These are phyloP conservation scores for Nasonia longicornis DNA, from an alignment of 1,140 invertebrate genomes.

Conservation along the genomic window DNA sequence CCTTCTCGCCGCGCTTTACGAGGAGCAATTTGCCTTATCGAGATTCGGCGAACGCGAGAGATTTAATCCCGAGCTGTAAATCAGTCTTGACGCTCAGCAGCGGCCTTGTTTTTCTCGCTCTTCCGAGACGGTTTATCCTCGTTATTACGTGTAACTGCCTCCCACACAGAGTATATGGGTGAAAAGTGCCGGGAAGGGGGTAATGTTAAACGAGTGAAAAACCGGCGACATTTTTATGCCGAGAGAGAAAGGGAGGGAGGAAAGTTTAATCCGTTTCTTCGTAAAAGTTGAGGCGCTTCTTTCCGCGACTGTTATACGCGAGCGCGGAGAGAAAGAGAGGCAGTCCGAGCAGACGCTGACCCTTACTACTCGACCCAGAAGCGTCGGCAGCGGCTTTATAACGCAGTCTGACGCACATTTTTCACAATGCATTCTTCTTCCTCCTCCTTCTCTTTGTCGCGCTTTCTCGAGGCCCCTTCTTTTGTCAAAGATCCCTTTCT, in stretches of 20 bases:
- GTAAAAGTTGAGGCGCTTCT: conserved; percentile 12
- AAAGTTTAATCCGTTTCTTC: conserved; percentile 38
- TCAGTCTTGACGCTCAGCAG: neutral
- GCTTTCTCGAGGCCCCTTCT: conserved; percentile 1
- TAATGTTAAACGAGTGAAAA: conserved; percentile 21
- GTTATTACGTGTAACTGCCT: conserved; percentile 11
- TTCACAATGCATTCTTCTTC: conserved; percentile 5
- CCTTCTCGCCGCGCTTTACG: conserved; percentile 17
- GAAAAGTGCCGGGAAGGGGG: conserved; percentile 1
- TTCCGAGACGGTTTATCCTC: conserved; percentile 33
- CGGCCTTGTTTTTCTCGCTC: conserved; percentile 22
- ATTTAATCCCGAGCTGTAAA: conserved; percentile 40
- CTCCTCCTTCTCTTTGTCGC: neutral
- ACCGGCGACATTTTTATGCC: conserved; percentile 30
- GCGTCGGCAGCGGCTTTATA: neutral
- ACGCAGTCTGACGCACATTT: conserved; percentile 27
- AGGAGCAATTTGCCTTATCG: conserved; percentile 41
- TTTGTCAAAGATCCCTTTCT: neutral
- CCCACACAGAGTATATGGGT: neutral
- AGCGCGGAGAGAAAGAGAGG: neutral
- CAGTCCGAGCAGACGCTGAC: conserved; percentile 23
- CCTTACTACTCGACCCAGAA: conserved; percentile 30
- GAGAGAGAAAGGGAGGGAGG: neutral
- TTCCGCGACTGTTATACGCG: neutral
- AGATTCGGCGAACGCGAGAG: conserved; percentile 35